A percentile compares a stretch with the other conserved stretches of the same genome.
Conservation (phyloP, 1,140 invertebrate genomes). For the Maconellicoccus hirsutus region DNA sequence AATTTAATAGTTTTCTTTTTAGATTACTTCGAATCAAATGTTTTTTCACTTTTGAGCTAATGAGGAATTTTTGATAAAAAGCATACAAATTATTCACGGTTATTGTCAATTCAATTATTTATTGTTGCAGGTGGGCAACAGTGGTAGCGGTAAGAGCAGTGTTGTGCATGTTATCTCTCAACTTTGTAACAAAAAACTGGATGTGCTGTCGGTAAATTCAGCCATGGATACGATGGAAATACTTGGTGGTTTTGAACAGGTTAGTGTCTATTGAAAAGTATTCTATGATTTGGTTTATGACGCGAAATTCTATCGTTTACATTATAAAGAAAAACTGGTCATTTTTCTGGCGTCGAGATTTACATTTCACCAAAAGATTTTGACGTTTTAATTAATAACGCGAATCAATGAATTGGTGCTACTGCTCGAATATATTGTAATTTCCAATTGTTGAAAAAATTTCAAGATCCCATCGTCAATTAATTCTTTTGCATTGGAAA, state of each 20-base stretch:
- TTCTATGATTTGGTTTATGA: not conserved
- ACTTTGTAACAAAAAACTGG: slow-evolving; percentile 58
- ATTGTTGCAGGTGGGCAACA: slow-evolving; percentile 54
- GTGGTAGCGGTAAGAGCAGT: slow-evolving; percentile 70
- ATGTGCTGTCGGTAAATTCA: slow-evolving; percentile 73
- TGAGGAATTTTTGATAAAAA: not conserved
- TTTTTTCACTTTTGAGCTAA: not conserved
- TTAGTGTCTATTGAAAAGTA: slow-evolving; percentile 37
- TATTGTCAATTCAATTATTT: slow-evolving; percentile 44
- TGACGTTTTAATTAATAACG: too few species aligned
- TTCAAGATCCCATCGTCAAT: too few species aligned
- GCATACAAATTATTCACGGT: too few species aligned
- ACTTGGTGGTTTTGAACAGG: slow-evolving; percentile 92
- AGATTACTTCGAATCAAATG: too few species aligned
- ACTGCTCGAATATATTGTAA: too few species aligned
- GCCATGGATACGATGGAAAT: slow-evolving; percentile 92
- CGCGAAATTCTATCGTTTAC: not conserved
- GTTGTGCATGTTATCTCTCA: slow-evolving; percentile 63
- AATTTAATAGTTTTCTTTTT: too few species aligned
- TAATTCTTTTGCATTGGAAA: too few species aligned
- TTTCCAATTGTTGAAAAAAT: too few species aligned
- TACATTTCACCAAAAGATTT: too few species aligned
- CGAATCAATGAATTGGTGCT: too few species aligned
- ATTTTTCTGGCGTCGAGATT: too few species aligned
- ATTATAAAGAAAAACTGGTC: not conserved